A percentile compares a stretch with the other conserved stretches of the same genome.
These are phyloP conservation scores for Epinephelus fuscoguttatus DNA, from an alignment of 2,113 vertebrate species.

Conservation along the genomic window DNA sequence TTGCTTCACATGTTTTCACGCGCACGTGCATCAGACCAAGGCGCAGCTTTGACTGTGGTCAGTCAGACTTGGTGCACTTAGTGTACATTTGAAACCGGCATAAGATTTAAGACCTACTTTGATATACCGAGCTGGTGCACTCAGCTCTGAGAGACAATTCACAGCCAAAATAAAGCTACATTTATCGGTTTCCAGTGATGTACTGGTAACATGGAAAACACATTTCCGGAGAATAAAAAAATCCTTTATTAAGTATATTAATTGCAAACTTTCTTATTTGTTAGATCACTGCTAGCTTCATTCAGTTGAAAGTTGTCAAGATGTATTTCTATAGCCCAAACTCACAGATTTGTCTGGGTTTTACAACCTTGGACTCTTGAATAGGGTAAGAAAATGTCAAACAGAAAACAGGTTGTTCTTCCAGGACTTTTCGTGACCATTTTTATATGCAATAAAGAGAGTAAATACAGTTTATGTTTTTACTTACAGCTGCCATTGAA, in stretches of 20 bases:
- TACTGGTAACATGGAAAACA: neutral
- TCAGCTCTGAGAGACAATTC: neutral
- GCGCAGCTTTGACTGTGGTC: too few species aligned
- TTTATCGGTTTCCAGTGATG: neutral
- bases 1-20: too few species aligned
- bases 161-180: neutral
- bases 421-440: neutral
- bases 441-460: neutral
- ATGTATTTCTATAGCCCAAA: neutral
- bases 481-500: conserved; percentile 98
- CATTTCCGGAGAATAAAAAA: neutral
- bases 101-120: too few species aligned
- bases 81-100: too few species aligned
- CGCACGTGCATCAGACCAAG: too few species aligned
- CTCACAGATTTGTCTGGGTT: neutral
- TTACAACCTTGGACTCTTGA: neutral
- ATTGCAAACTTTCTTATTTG: neutral
- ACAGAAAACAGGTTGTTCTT: neutral
- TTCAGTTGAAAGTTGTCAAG: neutral
- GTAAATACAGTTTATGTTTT: neutral
- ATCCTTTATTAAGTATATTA: neutral
- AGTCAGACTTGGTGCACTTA: too few species aligned
- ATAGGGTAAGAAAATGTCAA: neutral
- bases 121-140: too few species aligned
- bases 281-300: neutral